Percentiles rank a stretch among this genome's conserved stretches.
Conservation (phyloP, 2,888 invertebrate species). For the Eupeodes latifasciatus region DNA sequence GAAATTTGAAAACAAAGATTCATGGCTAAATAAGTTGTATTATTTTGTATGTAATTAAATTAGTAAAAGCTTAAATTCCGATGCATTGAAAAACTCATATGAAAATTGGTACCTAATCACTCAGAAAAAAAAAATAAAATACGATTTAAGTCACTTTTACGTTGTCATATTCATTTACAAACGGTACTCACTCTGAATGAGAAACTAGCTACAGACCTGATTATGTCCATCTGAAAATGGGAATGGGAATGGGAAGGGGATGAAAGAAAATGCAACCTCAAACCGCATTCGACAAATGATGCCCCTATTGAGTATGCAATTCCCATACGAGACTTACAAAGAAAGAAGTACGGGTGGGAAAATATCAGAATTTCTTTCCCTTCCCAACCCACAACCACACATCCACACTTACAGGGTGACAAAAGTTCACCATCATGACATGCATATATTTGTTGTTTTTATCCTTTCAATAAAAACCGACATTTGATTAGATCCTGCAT, state of each 20-base stretch:
- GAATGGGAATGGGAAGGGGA: too few species aligned
- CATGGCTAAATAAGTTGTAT: too few species aligned
- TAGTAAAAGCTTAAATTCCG: too few species aligned
- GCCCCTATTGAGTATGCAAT: conserved; percentile 24
- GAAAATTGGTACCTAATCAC: too few species aligned
- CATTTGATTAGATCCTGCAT: conserved; percentile 70
- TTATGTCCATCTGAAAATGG: too few species aligned
- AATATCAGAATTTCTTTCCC: neutral
- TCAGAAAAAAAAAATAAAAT: too few species aligned
- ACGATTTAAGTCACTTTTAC: too few species aligned
- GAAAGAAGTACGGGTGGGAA: neutral
- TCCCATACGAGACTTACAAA: conserved; percentile 1
- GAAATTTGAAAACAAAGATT: too few species aligned
- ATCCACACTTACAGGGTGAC: conserved; percentile 45
- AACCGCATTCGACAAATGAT: conserved; percentile 27
- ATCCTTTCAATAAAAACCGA: conserved; percentile 65
- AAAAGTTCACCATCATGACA: conserved; percentile 53
- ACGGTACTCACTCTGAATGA: neutral
- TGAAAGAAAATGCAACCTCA: conserved; percentile 19
- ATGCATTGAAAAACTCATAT: too few species aligned
- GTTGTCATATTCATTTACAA: neutral
- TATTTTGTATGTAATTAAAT: too few species aligned
- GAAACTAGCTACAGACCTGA: neutral
- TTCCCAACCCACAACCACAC: neutral
- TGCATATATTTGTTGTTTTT: conserved; percentile 58